Evolutionary conservation across 2,888 invertebrate genomes (phyloP).

Genomic region (Aphidoletes aphidimyza): DNA sequence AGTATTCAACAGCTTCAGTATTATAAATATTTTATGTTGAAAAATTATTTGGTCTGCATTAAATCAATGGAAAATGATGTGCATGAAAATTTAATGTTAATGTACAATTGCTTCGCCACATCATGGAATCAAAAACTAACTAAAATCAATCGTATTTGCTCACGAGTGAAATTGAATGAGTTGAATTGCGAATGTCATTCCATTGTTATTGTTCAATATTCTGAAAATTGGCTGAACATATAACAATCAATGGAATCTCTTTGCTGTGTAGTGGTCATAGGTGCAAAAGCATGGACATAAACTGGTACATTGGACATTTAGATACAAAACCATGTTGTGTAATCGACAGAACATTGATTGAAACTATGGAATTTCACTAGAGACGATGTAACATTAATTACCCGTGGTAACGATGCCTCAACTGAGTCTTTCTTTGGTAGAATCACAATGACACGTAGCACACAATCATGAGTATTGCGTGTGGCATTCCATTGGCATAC

Average conservation of each 20-base stretch:
- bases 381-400: constrained; percentile 60
- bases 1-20: too few relatives aligned
- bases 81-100: background rate
- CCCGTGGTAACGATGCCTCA: constrained; percentile 69
- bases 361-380: background rate
- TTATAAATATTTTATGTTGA: too few relatives aligned
- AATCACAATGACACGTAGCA: constrained; percentile 74
- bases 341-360: background rate
- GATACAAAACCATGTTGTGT: background rate
- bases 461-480: constrained; percentile 66
- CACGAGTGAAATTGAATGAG: too few relatives aligned
- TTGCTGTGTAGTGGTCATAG: too few relatives aligned
- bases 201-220: too few relatives aligned
- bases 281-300: too few relatives aligned
- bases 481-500: constrained; percentile 57
- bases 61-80: constrained; percentile 18
- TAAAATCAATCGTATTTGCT: too few relatives aligned
- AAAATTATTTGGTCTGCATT: background rate
- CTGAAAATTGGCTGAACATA: too few relatives aligned
- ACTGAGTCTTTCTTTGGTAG: constrained; percentile 71
- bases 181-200: too few relatives aligned
- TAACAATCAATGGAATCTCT: too few relatives aligned
- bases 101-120: background rate
- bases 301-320: too few relatives aligned
- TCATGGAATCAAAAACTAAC: background rate